Conservation (phyloP, 1,140 invertebrate genomes). For the Sinonovacula constricta region DNA sequence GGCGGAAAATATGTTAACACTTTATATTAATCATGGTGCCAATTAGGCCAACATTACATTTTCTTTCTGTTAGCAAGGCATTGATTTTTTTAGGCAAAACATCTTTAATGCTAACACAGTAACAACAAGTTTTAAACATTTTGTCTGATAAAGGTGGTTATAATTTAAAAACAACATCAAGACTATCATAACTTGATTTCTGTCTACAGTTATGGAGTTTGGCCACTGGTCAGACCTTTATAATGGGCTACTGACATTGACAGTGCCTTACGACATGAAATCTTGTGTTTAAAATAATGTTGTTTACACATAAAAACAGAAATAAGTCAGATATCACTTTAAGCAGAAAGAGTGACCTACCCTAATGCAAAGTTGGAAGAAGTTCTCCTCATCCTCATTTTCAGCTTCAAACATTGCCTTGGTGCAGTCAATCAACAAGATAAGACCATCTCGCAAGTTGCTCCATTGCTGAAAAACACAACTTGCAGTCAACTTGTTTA, state of each 20-base stretch:
- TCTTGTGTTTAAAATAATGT: too few relatives aligned
- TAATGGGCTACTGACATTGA: background rate
- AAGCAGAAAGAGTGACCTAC: slow-evolving; percentile 56
- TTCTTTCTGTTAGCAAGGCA: background rate
- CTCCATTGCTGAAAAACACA: too few relatives aligned
- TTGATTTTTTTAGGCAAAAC: background rate
- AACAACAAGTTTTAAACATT: background rate
- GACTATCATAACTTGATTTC: too few relatives aligned
- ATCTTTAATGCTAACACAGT: background rate
- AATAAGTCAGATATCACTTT: background rate
- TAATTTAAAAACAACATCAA: too few relatives aligned
- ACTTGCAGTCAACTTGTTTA: too few relatives aligned
- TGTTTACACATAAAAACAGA: too few relatives aligned
- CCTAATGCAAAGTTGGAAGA: slow-evolving; percentile 76
- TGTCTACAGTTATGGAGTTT: too few relatives aligned
- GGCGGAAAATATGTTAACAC: too few relatives aligned
- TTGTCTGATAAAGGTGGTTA: too few relatives aligned
- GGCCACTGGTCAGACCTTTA: too few relatives aligned
- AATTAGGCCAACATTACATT: background rate
- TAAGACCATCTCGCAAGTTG: slow-evolving; percentile 76
- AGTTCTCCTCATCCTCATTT: slow-evolving; percentile 67
- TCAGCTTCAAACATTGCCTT: slow-evolving; percentile 78
- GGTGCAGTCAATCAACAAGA: slow-evolving; percentile 79
- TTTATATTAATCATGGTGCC: too few relatives aligned
- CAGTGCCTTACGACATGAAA: too few relatives aligned